Percentiles rank a stretch among this genome's conserved stretches.
Evolutionary conservation across 1,140 invertebrate species (phyloP).

Genomic region (Homarus americanus): DNA sequence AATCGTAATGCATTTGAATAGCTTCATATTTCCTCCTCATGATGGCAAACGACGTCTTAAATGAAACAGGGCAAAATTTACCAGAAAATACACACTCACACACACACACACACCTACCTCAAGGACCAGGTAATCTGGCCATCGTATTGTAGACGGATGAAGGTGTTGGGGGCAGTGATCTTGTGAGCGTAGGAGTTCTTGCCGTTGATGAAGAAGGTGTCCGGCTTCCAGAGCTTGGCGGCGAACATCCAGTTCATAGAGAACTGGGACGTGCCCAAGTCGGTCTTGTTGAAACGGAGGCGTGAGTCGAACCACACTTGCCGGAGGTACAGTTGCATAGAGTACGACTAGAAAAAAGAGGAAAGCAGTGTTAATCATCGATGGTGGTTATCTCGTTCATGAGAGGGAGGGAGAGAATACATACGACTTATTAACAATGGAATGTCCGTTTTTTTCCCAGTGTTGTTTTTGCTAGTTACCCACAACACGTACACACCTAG

Average conservation of each 20-base stretch:
- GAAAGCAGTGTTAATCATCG: no score
- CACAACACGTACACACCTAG: no score
- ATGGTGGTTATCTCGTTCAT: background rate
- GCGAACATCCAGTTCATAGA: conserved; percentile 83
- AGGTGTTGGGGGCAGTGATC: conserved; percentile 84
- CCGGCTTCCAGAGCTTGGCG: conserved; percentile 82
- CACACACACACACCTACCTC: conserved; percentile 78
- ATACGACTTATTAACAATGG: no score
- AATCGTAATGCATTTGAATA: no score
- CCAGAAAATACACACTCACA: no score
- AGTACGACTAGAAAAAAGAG: conserved; percentile 88
- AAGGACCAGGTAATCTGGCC: conserved; percentile 83
- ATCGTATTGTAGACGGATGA: conserved; percentile 81
- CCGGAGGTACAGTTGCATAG: conserved; percentile 92
- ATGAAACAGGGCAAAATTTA: no score
- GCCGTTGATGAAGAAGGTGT: conserved; percentile 84
- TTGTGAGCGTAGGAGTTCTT: conserved; percentile 83
- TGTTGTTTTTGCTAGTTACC: no score
- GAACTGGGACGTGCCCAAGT: conserved; percentile 80
- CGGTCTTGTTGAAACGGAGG: conserved; percentile 78
- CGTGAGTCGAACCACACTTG: conserved; percentile 82
- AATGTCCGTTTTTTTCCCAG: background rate
- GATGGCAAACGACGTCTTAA: no score
- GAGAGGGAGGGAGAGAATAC: conserved; percentile 79
- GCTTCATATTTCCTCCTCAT: no score